A percentile compares a stretch with the other conserved stretches of the same genome.
phyloP scores from a whole-genome alignment of 1,140 invertebrate genomes.

The Oedothorax gibbosus region DNA sequence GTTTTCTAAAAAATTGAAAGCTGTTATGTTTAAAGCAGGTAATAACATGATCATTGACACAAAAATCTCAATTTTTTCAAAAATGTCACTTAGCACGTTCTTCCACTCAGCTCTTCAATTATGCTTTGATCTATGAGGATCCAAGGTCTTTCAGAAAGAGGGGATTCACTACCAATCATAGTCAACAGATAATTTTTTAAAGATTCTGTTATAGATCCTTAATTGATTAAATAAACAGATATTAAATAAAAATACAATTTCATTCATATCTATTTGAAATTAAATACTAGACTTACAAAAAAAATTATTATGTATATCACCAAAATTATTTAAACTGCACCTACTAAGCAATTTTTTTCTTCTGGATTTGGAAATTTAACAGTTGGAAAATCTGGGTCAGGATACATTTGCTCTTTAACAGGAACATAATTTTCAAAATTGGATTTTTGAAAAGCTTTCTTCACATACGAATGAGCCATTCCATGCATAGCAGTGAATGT shows the following conservation, averaged over 20 bases:
- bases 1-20: no score
- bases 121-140: no score
- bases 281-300: no score
- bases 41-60: no score
- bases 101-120: no score
- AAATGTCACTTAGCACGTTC: no score
- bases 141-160: no score
- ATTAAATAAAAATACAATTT: not conserved
- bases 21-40: no score
- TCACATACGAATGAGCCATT: conserved; percentile 87
- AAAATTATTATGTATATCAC: no score
- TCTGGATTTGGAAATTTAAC: conserved; percentile 99
- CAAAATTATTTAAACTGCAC: conserved; percentile 36
- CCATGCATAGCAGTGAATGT: conserved; percentile 99
- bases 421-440: conserved; percentile 76
- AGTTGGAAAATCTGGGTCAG: conserved; percentile 97
- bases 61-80: no score
- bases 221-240: conserved; percentile 12
- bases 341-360: conserved; percentile 86
- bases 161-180: not conserved
- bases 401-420: conserved; percentile 86
- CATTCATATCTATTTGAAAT: not conserved
- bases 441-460: conserved; percentile 79
- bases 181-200: no score
- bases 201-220: not conserved